phyloP scores from a whole-genome alignment of 1,140 invertebrate genomes.

The Chironomus tepperi region DNA sequence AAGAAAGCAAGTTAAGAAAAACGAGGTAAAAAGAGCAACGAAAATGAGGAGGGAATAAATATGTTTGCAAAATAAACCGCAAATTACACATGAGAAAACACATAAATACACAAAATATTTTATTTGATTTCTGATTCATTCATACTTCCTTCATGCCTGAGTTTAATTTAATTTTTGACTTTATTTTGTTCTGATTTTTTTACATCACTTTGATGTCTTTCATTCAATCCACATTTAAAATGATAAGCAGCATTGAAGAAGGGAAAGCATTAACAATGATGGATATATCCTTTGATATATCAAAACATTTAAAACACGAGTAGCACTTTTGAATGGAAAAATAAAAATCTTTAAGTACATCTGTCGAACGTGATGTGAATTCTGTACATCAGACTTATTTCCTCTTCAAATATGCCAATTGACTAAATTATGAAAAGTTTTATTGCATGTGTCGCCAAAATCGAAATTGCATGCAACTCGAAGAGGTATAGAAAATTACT shows the following conservation, averaged over 20 bases:
- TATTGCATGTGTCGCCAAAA: not conserved
- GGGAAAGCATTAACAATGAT: slow-evolving; percentile 11
- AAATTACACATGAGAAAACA: slow-evolving; percentile 20
- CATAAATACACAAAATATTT: not conserved
- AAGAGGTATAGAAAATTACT: not conserved
- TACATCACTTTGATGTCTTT: slow-evolving; percentile 15
- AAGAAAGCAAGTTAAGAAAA: too few species aligned
- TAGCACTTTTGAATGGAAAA: too few species aligned
- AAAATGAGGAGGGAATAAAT: too few species aligned
- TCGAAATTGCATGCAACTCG: not conserved
- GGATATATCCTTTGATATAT: slow-evolving; percentile 15
- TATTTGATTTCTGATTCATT: slow-evolving; percentile 10
- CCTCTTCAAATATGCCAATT: not conserved
- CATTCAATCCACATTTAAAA: not conserved
- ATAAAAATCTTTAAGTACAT: not conserved
- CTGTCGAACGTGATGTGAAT: not conserved
- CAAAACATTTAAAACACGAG: not conserved
- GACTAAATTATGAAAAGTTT: too few species aligned
- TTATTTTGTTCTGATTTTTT: not conserved
- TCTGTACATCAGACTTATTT: not conserved
- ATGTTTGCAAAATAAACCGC: not conserved
- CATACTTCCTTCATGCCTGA: not conserved
- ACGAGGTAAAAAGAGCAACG: too few species aligned
- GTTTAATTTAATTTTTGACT: not conserved
- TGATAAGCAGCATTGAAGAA: not conserved